Percentiles rank a stretch among this genome's conserved stretches.
Evolutionary conservation across 2,888 invertebrate genomes (phyloP).

Genomic region (Crepidodera aurea): DNA sequence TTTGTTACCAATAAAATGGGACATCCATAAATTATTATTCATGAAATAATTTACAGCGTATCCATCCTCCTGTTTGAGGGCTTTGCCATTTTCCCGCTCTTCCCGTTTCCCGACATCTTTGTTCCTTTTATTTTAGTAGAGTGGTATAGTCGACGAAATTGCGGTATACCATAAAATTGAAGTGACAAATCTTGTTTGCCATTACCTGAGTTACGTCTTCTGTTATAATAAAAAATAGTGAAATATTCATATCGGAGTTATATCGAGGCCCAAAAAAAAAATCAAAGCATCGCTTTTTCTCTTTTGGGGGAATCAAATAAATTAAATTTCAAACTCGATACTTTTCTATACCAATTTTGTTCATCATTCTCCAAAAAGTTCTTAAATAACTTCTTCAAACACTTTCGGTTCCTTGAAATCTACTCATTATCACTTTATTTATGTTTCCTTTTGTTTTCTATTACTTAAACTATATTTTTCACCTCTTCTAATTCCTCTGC

Average conservation of each 20-base stretch:
- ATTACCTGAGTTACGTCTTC: not conserved
- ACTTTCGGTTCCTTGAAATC: too few species aligned
- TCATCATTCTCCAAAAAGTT: too few species aligned
- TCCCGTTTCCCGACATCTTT: not conserved
- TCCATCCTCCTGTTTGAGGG: not conserved
- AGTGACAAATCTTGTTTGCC: constrained; percentile 1
- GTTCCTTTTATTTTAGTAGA: not conserved
- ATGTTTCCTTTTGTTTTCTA: too few species aligned
- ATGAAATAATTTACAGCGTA: constrained; percentile 15
- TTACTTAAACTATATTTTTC: too few species aligned
- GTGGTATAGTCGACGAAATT: not conserved
- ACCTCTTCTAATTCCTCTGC: too few species aligned
- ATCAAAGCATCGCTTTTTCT: too few species aligned
- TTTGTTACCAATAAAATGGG: not conserved
- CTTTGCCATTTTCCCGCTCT: not conserved
- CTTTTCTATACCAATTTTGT: too few species aligned
- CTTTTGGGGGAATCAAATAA: too few species aligned
- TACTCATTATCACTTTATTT: too few species aligned
- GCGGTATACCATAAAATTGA: not conserved
- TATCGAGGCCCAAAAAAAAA: too few species aligned
- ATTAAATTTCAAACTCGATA: too few species aligned
- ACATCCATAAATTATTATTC: constrained; percentile 17
- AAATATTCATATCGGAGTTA: not conserved
- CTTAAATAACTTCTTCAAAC: too few species aligned
- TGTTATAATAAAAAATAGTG: not conserved